Base-by-base conservation (phyloP, 2,888 invertebrate species). In the Oligia strigilis region DNA sequence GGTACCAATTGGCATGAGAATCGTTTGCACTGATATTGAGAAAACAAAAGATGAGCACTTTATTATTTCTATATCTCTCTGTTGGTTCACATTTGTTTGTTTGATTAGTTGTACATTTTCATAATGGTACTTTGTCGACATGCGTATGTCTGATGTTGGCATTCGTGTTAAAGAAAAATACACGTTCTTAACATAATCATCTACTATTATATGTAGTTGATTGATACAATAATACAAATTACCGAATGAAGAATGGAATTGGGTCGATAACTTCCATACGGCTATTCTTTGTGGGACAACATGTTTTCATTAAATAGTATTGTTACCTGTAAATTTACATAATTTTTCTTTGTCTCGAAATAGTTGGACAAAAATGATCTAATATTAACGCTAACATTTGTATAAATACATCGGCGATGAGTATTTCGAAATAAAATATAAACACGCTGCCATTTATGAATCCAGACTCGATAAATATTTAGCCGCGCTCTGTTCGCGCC, bases 391-490 rank as follows among this genome's bases (percentile, higher is more conserved):
- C n/a, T 74, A 52, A 81, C 43, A 83, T 80, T 82, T 84, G 75
- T 83, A 73, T 72, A 75, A 85, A 73, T 58, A 72, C 46, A 72
- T 60, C 60, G 49, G 29, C 85, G 55, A 79, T 52, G 72, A 62
- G 55, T 66, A 66, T 86, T 82, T 81, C 60, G 67, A 83, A 89
- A 87, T 80, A 67, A 81, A 88, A 58, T 78, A 75, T 78, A 89
- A 90, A 90, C 89, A 91, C 85, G 85, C 76, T 89, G 87, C 91
- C 93, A 93, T 94, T 93, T 93, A 92, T 87, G 87, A 91, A 90
- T 93, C 86, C 91, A 90, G 88, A 90, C 90, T 93, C 90, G 87
- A 94, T 95, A 94, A 95, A 95, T 94, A 94, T 95, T 95, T 94
- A 94, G 92, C 87, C 89, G 87, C 89, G 90, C 90, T 90, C 92